Evolutionary conservation across 1,140 invertebrate species (phyloP).

Genomic region (Melipona quadrifasciata): DNA sequence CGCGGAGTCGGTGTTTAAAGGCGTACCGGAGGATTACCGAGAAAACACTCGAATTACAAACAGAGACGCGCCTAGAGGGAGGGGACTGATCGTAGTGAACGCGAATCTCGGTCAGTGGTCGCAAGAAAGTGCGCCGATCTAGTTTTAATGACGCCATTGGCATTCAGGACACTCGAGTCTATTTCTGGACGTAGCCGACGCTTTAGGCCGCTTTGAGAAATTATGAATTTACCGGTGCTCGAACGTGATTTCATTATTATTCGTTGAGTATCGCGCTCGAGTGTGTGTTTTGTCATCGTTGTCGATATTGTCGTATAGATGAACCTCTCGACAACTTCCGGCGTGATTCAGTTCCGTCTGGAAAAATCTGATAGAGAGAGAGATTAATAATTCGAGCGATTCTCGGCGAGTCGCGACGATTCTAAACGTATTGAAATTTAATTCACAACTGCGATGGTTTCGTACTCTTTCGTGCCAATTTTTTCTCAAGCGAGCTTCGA

Average conservation of each 20-base stretch:
- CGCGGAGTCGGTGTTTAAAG: background rate
- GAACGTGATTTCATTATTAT: background rate
- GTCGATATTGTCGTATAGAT: background rate
- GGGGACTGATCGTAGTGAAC: background rate
- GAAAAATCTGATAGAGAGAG: background rate
- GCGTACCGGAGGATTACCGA: constrained; percentile 28
- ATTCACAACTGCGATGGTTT: too few relatives aligned
- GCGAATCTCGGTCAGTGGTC: constrained; percentile 53
- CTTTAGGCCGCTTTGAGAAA: constrained; percentile 24
- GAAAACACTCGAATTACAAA: constrained; percentile 50
- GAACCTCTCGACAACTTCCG: background rate
- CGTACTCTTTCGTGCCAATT: too few relatives aligned
- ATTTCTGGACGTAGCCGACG: constrained; percentile 10
- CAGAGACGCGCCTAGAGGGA: background rate
- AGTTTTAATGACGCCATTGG: constrained; percentile 52
- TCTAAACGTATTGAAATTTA: too few relatives aligned
- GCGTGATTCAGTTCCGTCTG: too few relatives aligned
- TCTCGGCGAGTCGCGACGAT: background rate
- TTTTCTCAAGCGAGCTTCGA: too few relatives aligned
- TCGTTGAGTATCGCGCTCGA: background rate
- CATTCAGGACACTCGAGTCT: constrained; percentile 39
- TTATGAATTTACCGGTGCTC: constrained; percentile 11
- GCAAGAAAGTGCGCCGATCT: constrained; percentile 43
- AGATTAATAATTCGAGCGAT: too few relatives aligned
- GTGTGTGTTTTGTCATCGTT: background rate